phyloP scores from a whole-genome alignment of 2,888 invertebrate species.

The Yponomeuta malinellus region DNA sequence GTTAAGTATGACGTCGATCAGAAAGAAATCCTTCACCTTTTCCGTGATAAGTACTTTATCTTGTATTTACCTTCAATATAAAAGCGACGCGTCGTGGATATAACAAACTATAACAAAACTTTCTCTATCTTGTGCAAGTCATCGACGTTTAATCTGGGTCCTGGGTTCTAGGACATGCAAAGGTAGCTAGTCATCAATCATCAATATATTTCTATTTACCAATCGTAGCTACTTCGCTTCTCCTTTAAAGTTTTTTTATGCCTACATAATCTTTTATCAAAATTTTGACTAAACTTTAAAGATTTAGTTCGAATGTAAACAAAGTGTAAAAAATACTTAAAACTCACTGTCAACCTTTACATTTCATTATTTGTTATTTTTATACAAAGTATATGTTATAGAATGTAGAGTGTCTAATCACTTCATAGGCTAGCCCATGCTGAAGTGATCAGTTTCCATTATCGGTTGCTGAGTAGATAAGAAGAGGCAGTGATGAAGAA shows the following conservation, averaged over 20 bases:
- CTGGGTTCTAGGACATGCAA: neutral
- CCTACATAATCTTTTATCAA: too few species aligned
- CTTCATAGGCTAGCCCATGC: too few species aligned
- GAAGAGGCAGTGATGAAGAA: too few species aligned
- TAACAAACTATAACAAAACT: neutral
- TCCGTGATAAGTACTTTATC: neutral
- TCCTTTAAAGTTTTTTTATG: neutral
- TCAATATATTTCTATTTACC: neutral
- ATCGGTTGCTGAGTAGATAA: too few species aligned
- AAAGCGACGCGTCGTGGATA: neutral
- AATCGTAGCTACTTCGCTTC: neutral
- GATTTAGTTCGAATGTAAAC: too few species aligned
- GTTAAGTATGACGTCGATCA: neutral
- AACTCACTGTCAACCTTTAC: too few species aligned
- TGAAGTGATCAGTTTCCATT: too few species aligned
- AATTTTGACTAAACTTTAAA: too few species aligned
- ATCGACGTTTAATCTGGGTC: neutral
- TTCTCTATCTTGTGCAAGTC: neutral
- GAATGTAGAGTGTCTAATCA: too few species aligned
- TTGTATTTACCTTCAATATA: neutral
- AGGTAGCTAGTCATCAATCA: neutral
- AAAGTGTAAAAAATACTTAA: too few species aligned
- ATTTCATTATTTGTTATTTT: too few species aligned
- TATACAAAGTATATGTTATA: too few species aligned
- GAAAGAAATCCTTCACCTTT: slow-evolving; percentile 5